Evolutionary conservation across 2,797 vertebrate genomes (phyloP).

Genomic region (Oreortyx pictus): DNA sequence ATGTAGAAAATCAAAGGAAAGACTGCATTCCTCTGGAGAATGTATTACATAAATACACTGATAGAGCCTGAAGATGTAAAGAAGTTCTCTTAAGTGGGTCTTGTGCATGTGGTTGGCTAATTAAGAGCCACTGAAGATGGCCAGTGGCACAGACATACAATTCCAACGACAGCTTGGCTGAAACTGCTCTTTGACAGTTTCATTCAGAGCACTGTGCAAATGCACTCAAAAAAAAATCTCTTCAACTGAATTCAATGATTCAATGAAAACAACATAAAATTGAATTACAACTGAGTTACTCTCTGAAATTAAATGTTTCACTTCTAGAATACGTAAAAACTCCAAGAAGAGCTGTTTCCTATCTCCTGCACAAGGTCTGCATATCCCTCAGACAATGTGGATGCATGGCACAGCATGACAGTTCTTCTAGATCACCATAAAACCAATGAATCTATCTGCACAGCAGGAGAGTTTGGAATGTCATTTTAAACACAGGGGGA

Average conservation of each 20-base stretch:
- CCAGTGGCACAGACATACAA: background rate
- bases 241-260: background rate
- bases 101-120: background rate
- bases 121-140: conserved; percentile 20
- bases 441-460: background rate
- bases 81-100: background rate
- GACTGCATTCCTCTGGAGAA: background rate
- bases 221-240: background rate
- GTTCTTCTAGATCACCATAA: rapidly evolving
- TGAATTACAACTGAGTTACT: background rate
- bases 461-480: background rate
- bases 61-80: background rate
- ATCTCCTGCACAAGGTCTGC: background rate
- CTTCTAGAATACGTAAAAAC: background rate
- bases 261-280: conserved; percentile 31
- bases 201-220: conserved; percentile 17
- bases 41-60: background rate
- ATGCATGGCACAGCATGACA: rapidly evolving
- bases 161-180: background rate
- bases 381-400: background rate
- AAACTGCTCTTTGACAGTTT: background rate
- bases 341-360: background rate
- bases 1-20: background rate
- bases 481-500: background rate
- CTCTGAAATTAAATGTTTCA: conserved; percentile 15